A percentile compares a stretch with the other conserved stretches of the same genome.
phyloP scores from a whole-genome alignment of 64 coral and sea anemone genomes.

The Cladopsammia gracilis region DNA sequence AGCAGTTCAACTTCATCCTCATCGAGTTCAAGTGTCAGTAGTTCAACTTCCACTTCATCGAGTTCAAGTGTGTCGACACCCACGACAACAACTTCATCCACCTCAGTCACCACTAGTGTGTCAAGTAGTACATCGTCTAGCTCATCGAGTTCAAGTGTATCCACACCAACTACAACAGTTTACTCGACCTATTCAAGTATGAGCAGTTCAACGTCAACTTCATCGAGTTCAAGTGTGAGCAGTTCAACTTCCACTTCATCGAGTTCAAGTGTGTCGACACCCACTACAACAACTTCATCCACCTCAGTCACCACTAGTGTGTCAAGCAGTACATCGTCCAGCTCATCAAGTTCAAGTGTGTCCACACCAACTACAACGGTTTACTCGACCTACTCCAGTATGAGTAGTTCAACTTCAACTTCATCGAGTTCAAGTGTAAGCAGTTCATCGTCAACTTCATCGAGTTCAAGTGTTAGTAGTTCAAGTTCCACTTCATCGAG shows the following conservation, averaged over 20 bases:
- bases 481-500: neutral
- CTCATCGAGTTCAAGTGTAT: neutral
- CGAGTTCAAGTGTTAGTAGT: neutral
- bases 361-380: too few relatives aligned
- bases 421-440: neutral
- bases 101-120: neutral
- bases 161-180: slow-evolving; percentile 1
- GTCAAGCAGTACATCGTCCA: too few relatives aligned
- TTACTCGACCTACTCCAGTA: too few relatives aligned
- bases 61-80: slow-evolving; percentile 32
- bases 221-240: neutral
- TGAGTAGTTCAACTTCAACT: neutral
- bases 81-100: slow-evolving; percentile 26
- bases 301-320: too few relatives aligned
- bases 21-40: neutral
- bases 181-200: neutral
- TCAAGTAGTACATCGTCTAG: neutral
- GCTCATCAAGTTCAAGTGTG: too few relatives aligned
- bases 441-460: neutral
- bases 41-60: neutral
- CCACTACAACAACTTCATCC: too few relatives aligned
- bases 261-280: too few relatives aligned
- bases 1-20: neutral
- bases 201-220: neutral
- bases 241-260: too few relatives aligned